phyloP scores from a whole-genome alignment of 2,888 invertebrate genomes.

The Thereva unica region DNA sequence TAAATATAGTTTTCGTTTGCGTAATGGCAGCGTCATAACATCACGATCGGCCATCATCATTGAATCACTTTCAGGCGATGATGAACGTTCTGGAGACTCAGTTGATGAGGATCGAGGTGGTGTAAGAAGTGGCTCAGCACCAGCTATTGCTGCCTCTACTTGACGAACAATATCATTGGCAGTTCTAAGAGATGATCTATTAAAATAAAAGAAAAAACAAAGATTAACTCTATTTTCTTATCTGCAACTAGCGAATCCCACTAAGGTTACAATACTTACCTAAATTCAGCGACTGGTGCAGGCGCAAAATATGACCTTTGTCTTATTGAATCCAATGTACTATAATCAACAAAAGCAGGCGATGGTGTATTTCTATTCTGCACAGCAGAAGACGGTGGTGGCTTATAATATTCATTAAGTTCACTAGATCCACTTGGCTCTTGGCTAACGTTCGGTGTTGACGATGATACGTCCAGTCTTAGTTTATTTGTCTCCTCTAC shows the following conservation, averaged over 20 bases:
- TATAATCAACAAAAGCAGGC: constrained; percentile 45
- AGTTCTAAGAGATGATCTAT: constrained; percentile 53
- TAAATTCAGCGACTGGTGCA: constrained; percentile 56
- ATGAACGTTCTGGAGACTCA: constrained; percentile 59
- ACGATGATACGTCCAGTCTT: constrained; percentile 45
- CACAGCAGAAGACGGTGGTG: constrained; percentile 38
- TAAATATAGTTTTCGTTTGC: constrained; percentile 80
- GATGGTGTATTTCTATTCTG: constrained; percentile 34
- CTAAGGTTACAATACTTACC: constrained; percentile 47
- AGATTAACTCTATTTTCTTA: constrained; percentile 8
- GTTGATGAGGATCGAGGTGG: constrained; percentile 65
- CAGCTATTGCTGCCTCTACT: constrained; percentile 67
- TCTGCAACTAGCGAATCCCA: neutral
- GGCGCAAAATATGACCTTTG: constrained; percentile 49
- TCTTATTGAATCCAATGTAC: constrained; percentile 44
- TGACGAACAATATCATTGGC: constrained; percentile 65
- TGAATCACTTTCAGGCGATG: constrained; percentile 63
- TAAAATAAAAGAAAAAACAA: constrained; percentile 20
- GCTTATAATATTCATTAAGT: constrained; percentile 32
- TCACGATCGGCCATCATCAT: constrained; percentile 62
- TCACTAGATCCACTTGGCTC: constrained; percentile 33
- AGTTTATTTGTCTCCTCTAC: constrained; percentile 49
- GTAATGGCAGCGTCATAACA: constrained; percentile 70
- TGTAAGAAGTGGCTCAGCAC: constrained; percentile 60
- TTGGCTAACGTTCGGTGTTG: constrained; percentile 34